Percentiles rank a stretch among this genome's conserved stretches.
These are phyloP conservation scores for Sebastes matsubarae DNA, from an alignment of 2,797 vertebrate genomes.

Conservation along the genomic window DNA sequence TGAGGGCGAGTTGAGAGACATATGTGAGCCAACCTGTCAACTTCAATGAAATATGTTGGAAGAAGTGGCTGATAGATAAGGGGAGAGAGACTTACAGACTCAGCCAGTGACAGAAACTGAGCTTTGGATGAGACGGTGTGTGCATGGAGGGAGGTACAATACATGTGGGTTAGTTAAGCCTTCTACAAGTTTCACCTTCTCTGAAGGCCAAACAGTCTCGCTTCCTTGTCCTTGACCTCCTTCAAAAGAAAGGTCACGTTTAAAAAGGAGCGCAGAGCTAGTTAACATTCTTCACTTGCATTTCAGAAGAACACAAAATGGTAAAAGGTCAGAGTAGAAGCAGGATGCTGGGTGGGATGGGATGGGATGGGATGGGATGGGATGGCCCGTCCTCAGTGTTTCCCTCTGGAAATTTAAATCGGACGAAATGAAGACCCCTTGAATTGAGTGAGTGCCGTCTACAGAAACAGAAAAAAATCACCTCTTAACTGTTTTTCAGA, in stretches of 20 bases:
- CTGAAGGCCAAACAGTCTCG: neutral
- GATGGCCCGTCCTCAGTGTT: constrained; percentile 22
- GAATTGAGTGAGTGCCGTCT: constrained; percentile 72
- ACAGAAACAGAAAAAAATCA: constrained; percentile 44
- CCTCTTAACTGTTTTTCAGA: constrained; percentile 39
- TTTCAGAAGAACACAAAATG: neutral
- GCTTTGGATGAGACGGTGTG: constrained; percentile 1
- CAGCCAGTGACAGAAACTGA: constrained; percentile 15
- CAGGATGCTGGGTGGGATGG: constrained; percentile 32
- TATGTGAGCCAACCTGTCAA: constrained; percentile 71
- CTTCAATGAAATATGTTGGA: constrained; percentile 60
- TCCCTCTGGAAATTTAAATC: constrained; percentile 19
- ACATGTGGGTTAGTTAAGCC: constrained; percentile 17
- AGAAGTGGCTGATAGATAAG: constrained; percentile 53
- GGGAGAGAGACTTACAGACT: constrained; percentile 27
- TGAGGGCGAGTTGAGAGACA: constrained; percentile 70
- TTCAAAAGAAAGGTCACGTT: neutral
- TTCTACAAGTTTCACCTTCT: constrained; percentile 12
- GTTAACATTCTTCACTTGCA: constrained; percentile 67
- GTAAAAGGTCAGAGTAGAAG: constrained; percentile 6
- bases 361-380: constrained; percentile 22
- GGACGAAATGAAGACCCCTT: constrained; percentile 11
- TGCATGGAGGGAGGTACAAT: constrained; percentile 20
- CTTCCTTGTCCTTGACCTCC: neutral
- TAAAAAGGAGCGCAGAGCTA: neutral